These are phyloP conservation scores for Centropus unirufus DNA, from an alignment of 2,113 vertebrate species.

Conservation along the genomic window DNA sequence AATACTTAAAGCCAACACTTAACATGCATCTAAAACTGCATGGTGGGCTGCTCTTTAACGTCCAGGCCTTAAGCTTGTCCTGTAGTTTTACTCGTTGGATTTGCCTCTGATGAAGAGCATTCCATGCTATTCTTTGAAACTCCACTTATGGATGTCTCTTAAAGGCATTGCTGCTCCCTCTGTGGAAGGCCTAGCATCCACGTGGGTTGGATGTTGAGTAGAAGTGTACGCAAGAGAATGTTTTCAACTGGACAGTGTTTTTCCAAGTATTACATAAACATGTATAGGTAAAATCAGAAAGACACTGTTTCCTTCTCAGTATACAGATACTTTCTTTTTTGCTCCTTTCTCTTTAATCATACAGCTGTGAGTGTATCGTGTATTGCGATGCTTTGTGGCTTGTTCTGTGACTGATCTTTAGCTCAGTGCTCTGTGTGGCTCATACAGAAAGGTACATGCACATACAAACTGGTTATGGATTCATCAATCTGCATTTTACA, in stretches of 20 bases:
- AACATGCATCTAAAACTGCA: background rate
- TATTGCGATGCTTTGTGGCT: background rate
- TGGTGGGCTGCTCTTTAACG: background rate
- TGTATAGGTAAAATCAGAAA: background rate
- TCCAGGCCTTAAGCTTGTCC: background rate
- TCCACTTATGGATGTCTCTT: background rate
- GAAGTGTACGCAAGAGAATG: background rate
- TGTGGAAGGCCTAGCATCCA: background rate
- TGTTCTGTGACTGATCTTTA: background rate
- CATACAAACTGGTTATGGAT: background rate
- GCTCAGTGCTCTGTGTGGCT: background rate
- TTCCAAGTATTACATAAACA: background rate
- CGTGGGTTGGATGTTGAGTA: background rate
- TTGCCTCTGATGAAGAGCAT: background rate
- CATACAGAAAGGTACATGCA: fast-evolving
- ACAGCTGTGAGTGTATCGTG: fast-evolving
- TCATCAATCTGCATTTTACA: fast-evolving
- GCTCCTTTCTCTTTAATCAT: background rate
- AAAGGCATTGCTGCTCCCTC: background rate
- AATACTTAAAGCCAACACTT: background rate
- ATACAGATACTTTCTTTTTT: background rate
- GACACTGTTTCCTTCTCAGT: background rate
- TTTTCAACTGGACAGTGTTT: background rate
- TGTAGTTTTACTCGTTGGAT: background rate
- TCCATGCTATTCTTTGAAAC: background rate